Evolutionary conservation across 2,113 vertebrate genomes (phyloP), one percentile per base, ranked within the genome.

Genomic region (Urocolius indicus): DNA sequence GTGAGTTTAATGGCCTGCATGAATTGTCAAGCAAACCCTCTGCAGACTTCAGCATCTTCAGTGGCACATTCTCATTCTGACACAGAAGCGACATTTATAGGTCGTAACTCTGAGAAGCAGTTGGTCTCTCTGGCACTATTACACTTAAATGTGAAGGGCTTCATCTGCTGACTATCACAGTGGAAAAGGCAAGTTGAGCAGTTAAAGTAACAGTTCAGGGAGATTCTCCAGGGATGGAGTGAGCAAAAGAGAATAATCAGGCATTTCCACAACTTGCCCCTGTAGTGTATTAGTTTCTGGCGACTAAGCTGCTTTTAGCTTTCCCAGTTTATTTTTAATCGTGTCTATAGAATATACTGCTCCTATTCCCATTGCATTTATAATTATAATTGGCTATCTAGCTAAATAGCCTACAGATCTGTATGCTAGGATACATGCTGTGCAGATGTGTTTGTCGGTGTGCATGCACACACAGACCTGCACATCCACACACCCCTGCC

Each of bases 1-100:
- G 98, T 98, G 95, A 97, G 97, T 98, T 98, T 99, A 98, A 99
- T 98, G 98, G 97, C 97, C 97, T 97, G 85, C 95, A 85, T 89
- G 95, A 97, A 97, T 96, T 94, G 97, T 98, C 98, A 98, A 98
- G 98, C 98, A 99, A 98, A 98, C 84, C 89, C 97, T 97, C 97
- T 96, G 96, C 97, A 97, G 98, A 97, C 95, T 98, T 98, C 95
- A 94, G 97, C 94, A 96, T 96, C 96, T 97, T 96, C 94, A 41
- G 86, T 81, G 96, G 95, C 93, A 91, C 93, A 89, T 89, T 89
- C 96, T 96, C 94, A 41, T 89, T 95, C 95, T 93, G 96, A 97
- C 96, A 96, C 80, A 89, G 95, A 96, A 95, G 95, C 87, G 96
- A 97, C 96, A 96, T 97, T 97, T 97, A 97, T 97, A 97, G 97